Conservation (phyloP, 1,140 invertebrate species). For the Dicyema japonicum region DNA sequence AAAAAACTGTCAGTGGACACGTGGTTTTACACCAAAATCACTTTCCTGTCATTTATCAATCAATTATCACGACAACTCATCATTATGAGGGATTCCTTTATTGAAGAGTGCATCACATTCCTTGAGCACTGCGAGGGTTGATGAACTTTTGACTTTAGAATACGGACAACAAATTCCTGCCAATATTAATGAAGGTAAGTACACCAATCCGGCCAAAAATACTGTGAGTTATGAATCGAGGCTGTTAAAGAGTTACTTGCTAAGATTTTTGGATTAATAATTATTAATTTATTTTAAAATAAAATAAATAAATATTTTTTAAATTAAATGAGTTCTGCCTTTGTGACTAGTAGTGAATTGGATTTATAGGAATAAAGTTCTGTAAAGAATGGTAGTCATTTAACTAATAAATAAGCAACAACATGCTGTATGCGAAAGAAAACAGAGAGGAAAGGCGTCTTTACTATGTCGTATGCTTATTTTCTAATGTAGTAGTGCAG, state of each 20-base stretch:
- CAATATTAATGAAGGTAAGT: slow-evolving; percentile 23
- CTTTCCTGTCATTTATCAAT: slow-evolving; percentile 61
- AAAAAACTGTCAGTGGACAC: slow-evolving; percentile 77
- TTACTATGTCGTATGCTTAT: too few species aligned
- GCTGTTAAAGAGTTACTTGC: slow-evolving; percentile 42
- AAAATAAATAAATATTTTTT: too few species aligned
- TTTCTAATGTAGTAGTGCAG: too few species aligned
- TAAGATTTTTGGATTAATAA: too few species aligned
- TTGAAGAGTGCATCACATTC: slow-evolving; percentile 60
- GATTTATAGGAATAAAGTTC: too few species aligned
- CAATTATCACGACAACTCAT: slow-evolving; percentile 63
- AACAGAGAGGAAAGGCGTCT: too few species aligned
- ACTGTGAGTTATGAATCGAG: slow-evolving; percentile 67
- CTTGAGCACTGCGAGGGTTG: slow-evolving; percentile 47
- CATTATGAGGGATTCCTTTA: slow-evolving; percentile 45
- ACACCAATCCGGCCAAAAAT: slow-evolving; percentile 40
- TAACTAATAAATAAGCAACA: too few species aligned
- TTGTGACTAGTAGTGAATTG: too few species aligned
- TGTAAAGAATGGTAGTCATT: too few species aligned
- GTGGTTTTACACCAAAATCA: slow-evolving; percentile 81
- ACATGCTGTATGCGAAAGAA: too few species aligned
- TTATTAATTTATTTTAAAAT: too few species aligned
- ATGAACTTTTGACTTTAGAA: not conserved
- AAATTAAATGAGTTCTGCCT: too few species aligned
- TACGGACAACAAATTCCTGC: not conserved